These are phyloP conservation scores for Solenopsis invicta DNA, from an alignment of 1,140 invertebrate species.

Conservation along the genomic window DNA sequence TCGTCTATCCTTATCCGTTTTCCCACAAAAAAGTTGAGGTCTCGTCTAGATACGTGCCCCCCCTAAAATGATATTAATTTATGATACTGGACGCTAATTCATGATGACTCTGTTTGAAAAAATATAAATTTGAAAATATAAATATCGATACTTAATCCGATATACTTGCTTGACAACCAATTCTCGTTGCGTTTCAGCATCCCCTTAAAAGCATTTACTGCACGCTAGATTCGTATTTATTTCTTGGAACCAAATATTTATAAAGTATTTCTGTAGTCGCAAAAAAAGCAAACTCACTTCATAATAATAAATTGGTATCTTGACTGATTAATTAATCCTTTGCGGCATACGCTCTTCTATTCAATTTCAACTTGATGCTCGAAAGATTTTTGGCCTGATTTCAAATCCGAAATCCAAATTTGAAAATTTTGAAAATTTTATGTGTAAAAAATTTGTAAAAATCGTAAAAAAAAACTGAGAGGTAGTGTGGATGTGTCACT, in stretches of 20 bases:
- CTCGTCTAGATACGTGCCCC: too few species aligned
- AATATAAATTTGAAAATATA: slow-evolving; percentile 19
- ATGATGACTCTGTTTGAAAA: not conserved
- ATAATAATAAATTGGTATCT: slow-evolving; percentile 18
- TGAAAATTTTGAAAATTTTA: too few species aligned
- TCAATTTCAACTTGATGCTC: too few species aligned
- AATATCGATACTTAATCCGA: not conserved
- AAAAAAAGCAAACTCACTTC: not conserved
- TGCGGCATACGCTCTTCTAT: too few species aligned
- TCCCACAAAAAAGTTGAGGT: too few species aligned
- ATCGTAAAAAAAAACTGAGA: too few species aligned
- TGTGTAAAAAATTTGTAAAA: too few species aligned
- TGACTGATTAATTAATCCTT: not conserved
- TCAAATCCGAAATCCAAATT: too few species aligned
- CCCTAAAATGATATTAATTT: too few species aligned
- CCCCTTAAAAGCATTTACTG: not conserved
- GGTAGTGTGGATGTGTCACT: too few species aligned
- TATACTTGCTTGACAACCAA: not conserved
- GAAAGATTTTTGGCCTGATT: too few species aligned
- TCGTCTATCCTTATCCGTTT: too few species aligned
- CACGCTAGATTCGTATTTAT: slow-evolving; percentile 3
- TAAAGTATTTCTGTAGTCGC: not conserved
- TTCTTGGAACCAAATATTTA: slow-evolving; percentile 2
- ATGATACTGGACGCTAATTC: not conserved
- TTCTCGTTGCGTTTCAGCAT: not conserved